These are phyloP conservation scores for Clarias platycephalus DNA, from an alignment of 2,797 vertebrate genomes.

Conservation along the genomic window DNA sequence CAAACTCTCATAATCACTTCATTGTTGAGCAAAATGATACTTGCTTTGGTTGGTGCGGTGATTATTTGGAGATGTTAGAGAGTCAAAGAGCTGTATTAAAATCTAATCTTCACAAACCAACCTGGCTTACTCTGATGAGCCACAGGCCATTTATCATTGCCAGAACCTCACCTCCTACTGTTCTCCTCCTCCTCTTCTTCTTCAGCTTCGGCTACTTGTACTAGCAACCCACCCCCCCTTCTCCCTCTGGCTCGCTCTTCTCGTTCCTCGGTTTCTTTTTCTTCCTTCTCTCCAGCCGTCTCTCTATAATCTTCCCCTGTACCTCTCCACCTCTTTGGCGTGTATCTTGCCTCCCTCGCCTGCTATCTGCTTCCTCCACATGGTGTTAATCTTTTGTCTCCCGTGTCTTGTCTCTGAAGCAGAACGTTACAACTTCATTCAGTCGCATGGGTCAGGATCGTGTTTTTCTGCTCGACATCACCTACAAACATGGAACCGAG, in stretches of 20 bases:
- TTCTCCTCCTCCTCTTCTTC: constrained; percentile 70
- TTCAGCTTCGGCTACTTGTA: constrained; percentile 67
- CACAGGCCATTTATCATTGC: constrained; percentile 79
- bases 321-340: constrained; percentile 52
- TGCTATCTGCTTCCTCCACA: constrained; percentile 44
- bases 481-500: constrained; percentile 13
- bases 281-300: constrained; percentile 48
- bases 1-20: constrained; percentile 69
- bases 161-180: constrained; percentile 76
- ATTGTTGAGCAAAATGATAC: constrained; percentile 72
- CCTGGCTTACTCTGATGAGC: constrained; percentile 77
- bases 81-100: constrained; percentile 76
- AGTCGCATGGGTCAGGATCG: constrained; percentile 34
- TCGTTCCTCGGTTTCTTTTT: constrained; percentile 62
- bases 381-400: constrained; percentile 50
- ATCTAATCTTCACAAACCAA: constrained; percentile 82
- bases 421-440: constrained; percentile 30
- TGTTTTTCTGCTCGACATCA: constrained; percentile 25
- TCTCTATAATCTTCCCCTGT: constrained; percentile 40
- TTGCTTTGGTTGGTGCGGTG: constrained; percentile 72
- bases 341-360: constrained; percentile 62
- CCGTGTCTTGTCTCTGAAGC: constrained; percentile 36
- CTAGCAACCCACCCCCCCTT: constrained; percentile 46
- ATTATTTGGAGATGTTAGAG: constrained; percentile 73
- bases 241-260: constrained; percentile 62